phyloP scores from a whole-genome alignment of 2,113 vertebrate genomes.

The Silurus meridionalis region DNA sequence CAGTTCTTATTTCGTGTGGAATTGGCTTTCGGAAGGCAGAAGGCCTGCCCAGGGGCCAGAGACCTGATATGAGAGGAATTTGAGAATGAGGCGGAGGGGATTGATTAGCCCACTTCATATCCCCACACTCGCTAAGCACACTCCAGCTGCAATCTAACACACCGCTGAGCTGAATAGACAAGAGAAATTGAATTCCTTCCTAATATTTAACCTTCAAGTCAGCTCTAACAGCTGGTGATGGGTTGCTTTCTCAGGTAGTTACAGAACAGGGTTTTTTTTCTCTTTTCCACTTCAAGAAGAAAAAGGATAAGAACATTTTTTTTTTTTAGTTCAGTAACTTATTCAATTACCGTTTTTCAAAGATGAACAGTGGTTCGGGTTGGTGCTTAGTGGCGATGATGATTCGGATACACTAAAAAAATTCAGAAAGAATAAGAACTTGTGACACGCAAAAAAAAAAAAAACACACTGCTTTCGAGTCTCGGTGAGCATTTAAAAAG shows the following conservation, averaged over 20 bases:
- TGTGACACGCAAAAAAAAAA: slow-evolving; percentile 66
- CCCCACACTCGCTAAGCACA: slow-evolving; percentile 96
- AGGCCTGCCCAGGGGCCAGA: slow-evolving; percentile 89
- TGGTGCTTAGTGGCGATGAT: not conserved
- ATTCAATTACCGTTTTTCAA: slow-evolving; percentile 70
- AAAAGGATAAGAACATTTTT: slow-evolving; percentile 71
- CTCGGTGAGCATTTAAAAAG: slow-evolving; percentile 58
- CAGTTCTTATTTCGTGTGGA: slow-evolving; percentile 98
- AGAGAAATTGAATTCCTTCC: slow-evolving; percentile 99
- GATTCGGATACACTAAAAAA: slow-evolving; percentile 43
- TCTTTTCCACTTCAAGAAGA: slow-evolving; percentile 71
- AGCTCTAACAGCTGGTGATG: slow-evolving; percentile 95
- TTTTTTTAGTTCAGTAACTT: slow-evolving; percentile 59
- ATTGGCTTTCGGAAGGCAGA: slow-evolving; percentile 98
- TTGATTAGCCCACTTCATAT: slow-evolving; percentile 99
- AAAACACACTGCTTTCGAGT: slow-evolving; percentile 50
- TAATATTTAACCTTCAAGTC: slow-evolving; percentile 99
- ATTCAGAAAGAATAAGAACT: slow-evolving; percentile 41
- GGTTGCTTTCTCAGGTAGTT: slow-evolving; percentile 91
- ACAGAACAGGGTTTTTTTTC: slow-evolving; percentile 78
- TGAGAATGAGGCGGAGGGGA: slow-evolving; percentile 96
- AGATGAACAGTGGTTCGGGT: slow-evolving; percentile 64
- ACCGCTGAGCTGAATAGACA: slow-evolving; percentile 98
- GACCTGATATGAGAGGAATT: slow-evolving; percentile 97
- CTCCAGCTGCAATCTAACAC: slow-evolving; percentile 97